phyloP scores from a whole-genome alignment of 2,797 vertebrate species.

The Danio tinwini region DNA sequence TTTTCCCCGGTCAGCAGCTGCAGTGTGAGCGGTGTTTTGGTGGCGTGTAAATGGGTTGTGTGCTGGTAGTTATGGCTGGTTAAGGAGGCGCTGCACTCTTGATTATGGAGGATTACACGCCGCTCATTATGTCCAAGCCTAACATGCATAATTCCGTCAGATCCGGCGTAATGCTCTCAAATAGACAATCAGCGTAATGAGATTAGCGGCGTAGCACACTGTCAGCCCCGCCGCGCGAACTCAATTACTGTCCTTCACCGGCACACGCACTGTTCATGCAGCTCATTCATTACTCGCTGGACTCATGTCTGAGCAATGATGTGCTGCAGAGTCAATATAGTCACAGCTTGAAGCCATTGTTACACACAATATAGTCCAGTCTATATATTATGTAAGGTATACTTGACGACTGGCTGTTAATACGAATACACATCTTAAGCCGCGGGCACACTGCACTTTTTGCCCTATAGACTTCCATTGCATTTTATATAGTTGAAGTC shows the following conservation, averaged over 20 bases:
- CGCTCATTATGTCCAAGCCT: slow-evolving; percentile 75
- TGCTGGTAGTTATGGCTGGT: slow-evolving; percentile 34
- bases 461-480: too few species aligned
- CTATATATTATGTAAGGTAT: too few species aligned
- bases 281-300: not conserved
- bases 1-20: not conserved
- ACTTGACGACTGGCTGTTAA: too few species aligned
- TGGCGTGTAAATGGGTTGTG: slow-evolving; percentile 45
- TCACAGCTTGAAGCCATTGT: too few species aligned
- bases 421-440: too few species aligned
- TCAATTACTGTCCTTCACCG: slow-evolving; percentile 47
- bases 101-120: slow-evolving; percentile 77
- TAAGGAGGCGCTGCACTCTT: slow-evolving; percentile 61
- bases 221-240: slow-evolving; percentile 46
- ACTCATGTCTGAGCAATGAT: not conserved
- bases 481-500: too few species aligned
- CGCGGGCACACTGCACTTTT: too few species aligned
- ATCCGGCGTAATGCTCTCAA: slow-evolving; percentile 78
- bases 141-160: slow-evolving; percentile 80
- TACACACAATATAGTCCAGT: too few species aligned
- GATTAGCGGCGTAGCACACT: slow-evolving; percentile 71
- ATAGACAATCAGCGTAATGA: slow-evolving; percentile 81
- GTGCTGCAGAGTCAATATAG: too few species aligned
- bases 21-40: slow-evolving; percentile 2
- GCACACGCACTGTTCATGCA: not conserved